Percentiles rank a stretch among this genome's conserved stretches.
Conservation (phyloP, 2,113 vertebrate genomes). For the Hypomesus transpacificus region DNA sequence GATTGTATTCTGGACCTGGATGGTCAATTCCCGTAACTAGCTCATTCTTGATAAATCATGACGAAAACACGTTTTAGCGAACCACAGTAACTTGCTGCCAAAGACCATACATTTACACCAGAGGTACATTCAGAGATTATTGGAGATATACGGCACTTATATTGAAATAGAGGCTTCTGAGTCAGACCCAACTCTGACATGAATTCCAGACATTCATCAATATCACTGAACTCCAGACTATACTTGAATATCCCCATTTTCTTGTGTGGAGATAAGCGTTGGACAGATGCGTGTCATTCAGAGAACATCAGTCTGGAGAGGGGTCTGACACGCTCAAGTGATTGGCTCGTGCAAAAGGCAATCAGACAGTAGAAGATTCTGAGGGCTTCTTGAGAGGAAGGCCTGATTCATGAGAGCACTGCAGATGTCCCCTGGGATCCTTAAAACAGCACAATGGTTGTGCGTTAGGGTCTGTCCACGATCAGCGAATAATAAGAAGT, state of each 20-base stretch:
- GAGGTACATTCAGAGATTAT: too few relatives aligned
- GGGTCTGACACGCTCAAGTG: slow-evolving; percentile 64
- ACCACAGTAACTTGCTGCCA: too few relatives aligned
- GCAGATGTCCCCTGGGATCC: slow-evolving; percentile 30
- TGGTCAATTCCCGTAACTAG: too few relatives aligned
- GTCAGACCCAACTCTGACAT: background rate
- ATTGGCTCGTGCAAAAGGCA: slow-evolving; percentile 69
- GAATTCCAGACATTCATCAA: slow-evolving; percentile 18
- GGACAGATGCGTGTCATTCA: slow-evolving; percentile 25
- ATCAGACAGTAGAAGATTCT: slow-evolving; percentile 64
- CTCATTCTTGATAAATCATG: too few relatives aligned
- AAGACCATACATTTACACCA: too few relatives aligned
- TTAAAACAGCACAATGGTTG: slow-evolving; percentile 20
- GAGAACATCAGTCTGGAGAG: slow-evolving; percentile 45
- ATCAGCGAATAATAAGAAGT: slow-evolving; percentile 13
- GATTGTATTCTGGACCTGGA: too few relatives aligned
- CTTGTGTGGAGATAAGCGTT: slow-evolving; percentile 20
- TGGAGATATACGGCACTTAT: too few relatives aligned
- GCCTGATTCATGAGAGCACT: slow-evolving; percentile 67
- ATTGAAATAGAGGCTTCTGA: too few relatives aligned
- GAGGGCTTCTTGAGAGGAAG: slow-evolving; percentile 54
- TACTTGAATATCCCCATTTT: slow-evolving; percentile 29
- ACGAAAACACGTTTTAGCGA: too few relatives aligned
- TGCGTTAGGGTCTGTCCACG: slow-evolving; percentile 13
- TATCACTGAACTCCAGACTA: background rate